Conservation (phyloP, 1,140 invertebrate genomes). For the Coenobita brevimanus region DNA sequence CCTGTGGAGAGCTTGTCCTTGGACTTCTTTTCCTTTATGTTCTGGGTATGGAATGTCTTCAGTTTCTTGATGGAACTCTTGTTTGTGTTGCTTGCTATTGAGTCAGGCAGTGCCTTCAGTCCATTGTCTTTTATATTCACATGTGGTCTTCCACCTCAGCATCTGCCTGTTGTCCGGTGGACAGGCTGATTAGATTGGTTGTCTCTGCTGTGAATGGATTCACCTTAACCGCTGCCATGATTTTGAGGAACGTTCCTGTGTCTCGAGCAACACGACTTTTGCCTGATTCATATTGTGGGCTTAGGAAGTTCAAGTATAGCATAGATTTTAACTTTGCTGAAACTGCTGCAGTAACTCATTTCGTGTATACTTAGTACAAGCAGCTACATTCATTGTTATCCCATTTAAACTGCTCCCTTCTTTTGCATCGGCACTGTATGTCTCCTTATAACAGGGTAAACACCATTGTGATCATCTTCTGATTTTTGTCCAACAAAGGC, state of each 20-base stretch:
- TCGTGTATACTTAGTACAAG: slow-evolving; percentile 33
- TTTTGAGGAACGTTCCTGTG: not conserved
- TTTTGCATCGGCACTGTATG: slow-evolving; percentile 37
- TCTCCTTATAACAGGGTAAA: slow-evolving; percentile 41
- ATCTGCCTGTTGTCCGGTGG: not conserved
- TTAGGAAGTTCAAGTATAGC: not conserved
- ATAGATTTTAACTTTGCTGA: slow-evolving; percentile 3
- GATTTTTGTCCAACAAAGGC: not conserved
- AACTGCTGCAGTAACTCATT: slow-evolving; percentile 18
- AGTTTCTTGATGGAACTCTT: no score
- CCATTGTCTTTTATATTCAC: no score
- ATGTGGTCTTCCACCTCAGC: not conserved
- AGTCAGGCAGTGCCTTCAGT: no score
- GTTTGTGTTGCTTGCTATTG: no score
- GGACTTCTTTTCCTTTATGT: not conserved
- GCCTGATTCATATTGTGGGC: slow-evolving; percentile 15
- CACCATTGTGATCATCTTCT: slow-evolving; percentile 5
- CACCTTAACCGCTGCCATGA: not conserved
- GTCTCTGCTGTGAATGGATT: slow-evolving; percentile 9
- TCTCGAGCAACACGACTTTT: not conserved
- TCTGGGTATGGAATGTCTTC: not conserved
- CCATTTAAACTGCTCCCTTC: slow-evolving; percentile 26
- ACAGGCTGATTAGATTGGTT: not conserved
- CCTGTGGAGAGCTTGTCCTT: not conserved
- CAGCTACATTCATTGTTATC: not conserved